Percentiles rank a stretch among this genome's conserved stretches.
These are phyloP conservation scores for Nannoperca australis DNA, from an alignment of 2,797 vertebrate genomes.

Conservation along the genomic window DNA sequence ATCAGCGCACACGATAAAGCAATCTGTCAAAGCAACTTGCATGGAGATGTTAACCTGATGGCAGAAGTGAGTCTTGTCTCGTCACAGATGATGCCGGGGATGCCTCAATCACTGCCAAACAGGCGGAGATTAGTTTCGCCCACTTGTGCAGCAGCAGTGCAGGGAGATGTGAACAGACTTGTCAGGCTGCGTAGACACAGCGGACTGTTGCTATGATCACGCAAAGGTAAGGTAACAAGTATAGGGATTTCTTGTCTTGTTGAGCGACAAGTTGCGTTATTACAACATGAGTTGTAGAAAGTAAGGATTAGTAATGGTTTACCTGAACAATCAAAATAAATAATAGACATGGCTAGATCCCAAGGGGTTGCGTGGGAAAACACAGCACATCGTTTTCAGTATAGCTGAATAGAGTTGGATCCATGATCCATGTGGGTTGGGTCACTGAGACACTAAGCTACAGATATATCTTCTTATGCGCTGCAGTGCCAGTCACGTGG, in stretches of 20 bases:
- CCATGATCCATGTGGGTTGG: not conserved
- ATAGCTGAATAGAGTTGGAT: not conserved
- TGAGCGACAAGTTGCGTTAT: not conserved
- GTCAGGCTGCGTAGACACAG: not conserved
- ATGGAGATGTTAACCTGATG: slow-evolving; percentile 29
- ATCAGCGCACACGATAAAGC: slow-evolving; percentile 8
- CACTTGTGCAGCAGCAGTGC: not conserved
- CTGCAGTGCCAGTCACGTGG: slow-evolving; percentile 15
- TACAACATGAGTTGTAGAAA: not conserved
- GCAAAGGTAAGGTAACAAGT: not conserved
- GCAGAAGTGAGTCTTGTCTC: slow-evolving; percentile 22
- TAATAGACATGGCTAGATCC: not conserved
- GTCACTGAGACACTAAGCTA: not conserved
- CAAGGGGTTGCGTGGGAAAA: not conserved
- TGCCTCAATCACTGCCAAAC: slow-evolving; percentile 31
- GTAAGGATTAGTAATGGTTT: not conserved
- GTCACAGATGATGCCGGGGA: slow-evolving; percentile 24
- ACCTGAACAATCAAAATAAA: not conserved
- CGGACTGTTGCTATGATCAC: not conserved
- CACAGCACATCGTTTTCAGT: not conserved
- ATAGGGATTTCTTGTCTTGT: not conserved
- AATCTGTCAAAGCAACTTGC: slow-evolving; percentile 8
- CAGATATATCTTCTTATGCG: not conserved
- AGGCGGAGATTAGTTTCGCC: slow-evolving; percentile 35
- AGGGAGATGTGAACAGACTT: not conserved